Evolutionary conservation across 1,140 invertebrate genomes (phyloP).

Genomic region (Zaprionus gabonicus): DNA sequence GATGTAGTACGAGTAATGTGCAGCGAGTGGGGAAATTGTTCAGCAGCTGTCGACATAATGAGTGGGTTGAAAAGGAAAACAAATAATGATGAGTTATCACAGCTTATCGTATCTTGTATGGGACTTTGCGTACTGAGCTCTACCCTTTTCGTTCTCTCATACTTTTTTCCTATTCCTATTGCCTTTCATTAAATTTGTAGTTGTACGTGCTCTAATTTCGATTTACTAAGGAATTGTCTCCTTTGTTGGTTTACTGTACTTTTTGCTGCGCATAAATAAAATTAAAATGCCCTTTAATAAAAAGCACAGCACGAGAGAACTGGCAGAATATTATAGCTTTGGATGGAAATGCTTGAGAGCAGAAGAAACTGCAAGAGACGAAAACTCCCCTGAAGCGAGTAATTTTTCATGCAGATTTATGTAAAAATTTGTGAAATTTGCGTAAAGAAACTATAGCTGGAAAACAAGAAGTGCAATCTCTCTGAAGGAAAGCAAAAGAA

Average conservation of each 20-base stretch:
- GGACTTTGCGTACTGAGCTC: too few relatives aligned
- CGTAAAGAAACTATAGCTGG: constrained; percentile 56
- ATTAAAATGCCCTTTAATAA: constrained; percentile 22
- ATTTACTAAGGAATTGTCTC: background rate
- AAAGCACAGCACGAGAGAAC: constrained; percentile 1
- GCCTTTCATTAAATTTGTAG: background rate
- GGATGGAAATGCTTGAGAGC: constrained; percentile 37
- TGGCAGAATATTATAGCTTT: constrained; percentile 43
- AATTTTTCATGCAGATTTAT: constrained; percentile 79
- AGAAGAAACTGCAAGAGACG: constrained; percentile 29
- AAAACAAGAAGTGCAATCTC: constrained; percentile 47
- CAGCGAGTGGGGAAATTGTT: constrained; percentile 42
- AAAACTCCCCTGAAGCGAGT: constrained; percentile 39
- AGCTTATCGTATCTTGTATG: constrained; percentile 27
- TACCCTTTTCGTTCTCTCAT: too few relatives aligned
- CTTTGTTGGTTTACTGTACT: background rate
- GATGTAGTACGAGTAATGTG: constrained; percentile 23
- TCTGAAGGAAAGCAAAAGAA: background rate
- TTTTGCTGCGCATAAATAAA: background rate
- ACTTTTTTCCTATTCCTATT: background rate
- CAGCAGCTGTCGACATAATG: constrained; percentile 46
- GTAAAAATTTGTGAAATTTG: constrained; percentile 67
- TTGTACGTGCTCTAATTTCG: background rate
- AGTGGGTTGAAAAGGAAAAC: background rate
- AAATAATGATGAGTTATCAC: constrained; percentile 54